Evolutionary conservation across 2,888 invertebrate genomes (phyloP).

Genomic region (Eilema griseolum): DNA sequence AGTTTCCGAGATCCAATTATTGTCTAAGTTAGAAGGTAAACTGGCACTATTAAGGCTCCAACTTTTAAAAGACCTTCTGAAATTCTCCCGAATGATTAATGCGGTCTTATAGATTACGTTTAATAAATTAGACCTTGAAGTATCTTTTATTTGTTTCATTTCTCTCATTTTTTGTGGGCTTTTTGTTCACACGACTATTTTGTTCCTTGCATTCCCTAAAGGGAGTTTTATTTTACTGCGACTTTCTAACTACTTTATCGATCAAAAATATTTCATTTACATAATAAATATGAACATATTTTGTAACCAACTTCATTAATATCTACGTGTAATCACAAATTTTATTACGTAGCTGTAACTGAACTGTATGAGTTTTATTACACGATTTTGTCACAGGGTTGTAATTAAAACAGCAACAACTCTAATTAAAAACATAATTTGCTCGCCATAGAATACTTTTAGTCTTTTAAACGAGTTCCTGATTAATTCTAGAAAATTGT

Average conservation of each 20-base stretch:
- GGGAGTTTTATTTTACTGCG: not conserved
- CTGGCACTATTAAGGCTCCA: conserved; percentile 51
- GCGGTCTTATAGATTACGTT: conserved; percentile 21
- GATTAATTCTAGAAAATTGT: too few species aligned
- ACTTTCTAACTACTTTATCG: not conserved
- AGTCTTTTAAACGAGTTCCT: too few species aligned
- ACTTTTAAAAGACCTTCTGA: conserved; percentile 34
- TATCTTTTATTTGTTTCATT: conserved; percentile 49
- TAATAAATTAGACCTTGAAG: conserved; percentile 24
- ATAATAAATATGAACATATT: not conserved
- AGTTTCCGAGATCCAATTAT: conserved; percentile 95
- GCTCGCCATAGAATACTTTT: too few species aligned
- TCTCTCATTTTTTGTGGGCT: conserved; percentile 23
- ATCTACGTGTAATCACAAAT: not conserved
- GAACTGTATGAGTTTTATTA: not conserved
- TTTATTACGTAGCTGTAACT: not conserved
- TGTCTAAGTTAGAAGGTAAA: conserved; percentile 94
- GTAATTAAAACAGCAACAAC: not conserved
- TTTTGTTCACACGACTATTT: conserved; percentile 15
- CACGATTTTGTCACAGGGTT: not conserved
- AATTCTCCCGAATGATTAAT: conserved; percentile 20
- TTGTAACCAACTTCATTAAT: not conserved
- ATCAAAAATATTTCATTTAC: not conserved
- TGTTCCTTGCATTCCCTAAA: not conserved
- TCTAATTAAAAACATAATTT: not conserved